Conservation (phyloP, 1,140 invertebrate species). For the Pogonomyrmex barbatus region DNA sequence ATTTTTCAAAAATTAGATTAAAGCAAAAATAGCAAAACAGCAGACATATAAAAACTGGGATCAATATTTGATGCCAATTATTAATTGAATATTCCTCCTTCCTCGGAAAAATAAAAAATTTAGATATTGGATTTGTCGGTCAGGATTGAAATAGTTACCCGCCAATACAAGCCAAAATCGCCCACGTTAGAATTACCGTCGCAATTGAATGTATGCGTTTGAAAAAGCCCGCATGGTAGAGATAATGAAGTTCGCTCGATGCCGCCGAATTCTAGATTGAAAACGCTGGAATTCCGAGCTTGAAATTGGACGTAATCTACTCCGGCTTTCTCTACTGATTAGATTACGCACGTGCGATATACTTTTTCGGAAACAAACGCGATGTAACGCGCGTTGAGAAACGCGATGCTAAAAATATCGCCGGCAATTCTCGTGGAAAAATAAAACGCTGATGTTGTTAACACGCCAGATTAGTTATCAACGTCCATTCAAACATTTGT, state of each 20-base stretch:
- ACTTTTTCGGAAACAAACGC: conserved; percentile 20
- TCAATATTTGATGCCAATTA: conserved; percentile 8
- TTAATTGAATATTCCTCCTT: background rate
- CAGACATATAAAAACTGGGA: background rate
- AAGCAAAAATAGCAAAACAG: background rate
- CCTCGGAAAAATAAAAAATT: conserved; percentile 11
- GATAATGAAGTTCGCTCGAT: conserved; percentile 30
- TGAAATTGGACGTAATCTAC: conserved; percentile 25
- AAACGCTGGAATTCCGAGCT: conserved; percentile 25
- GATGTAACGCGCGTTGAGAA: background rate
- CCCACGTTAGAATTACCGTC: conserved; percentile 19
- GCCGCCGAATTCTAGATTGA: conserved; percentile 25
- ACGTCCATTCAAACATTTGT: background rate
- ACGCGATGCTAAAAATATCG: background rate
- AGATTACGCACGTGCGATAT: background rate
- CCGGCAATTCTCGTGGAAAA: background rate
- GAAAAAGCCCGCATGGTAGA: conserved; percentile 5
- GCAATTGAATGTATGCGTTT: conserved; percentile 19
- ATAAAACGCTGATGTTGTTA: background rate
- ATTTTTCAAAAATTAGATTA: background rate
- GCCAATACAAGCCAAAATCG: background rate
- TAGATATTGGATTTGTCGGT: background rate
- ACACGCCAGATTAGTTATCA: background rate
- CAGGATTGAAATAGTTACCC: conserved; percentile 10
- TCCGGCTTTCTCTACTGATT: background rate